Evolutionary conservation across 2,888 invertebrate genomes (phyloP).

Genomic region (Syrphus vitripennis): DNA sequence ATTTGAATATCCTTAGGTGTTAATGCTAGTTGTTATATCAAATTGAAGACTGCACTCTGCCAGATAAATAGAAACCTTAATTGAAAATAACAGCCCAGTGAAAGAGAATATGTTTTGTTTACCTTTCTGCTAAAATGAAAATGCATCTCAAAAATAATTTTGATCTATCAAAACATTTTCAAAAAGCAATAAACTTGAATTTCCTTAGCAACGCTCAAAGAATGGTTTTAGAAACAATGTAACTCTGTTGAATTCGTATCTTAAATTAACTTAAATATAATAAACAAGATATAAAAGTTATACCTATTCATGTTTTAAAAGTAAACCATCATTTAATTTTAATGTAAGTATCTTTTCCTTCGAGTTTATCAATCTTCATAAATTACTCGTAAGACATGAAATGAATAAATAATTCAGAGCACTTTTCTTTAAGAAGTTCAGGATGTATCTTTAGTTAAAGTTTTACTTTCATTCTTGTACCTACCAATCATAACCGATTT

Average conservation of each 20-base stretch:
- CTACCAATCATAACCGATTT: no score
- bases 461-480: background rate
- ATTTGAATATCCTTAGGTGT: conserved; percentile 18
- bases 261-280: background rate
- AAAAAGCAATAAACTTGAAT: background rate
- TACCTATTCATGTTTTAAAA: background rate
- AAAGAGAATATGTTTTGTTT: background rate
- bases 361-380: background rate
- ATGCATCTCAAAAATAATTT: background rate
- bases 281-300: background rate
- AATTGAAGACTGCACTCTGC: conserved; percentile 35
- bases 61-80: conserved; percentile 48
- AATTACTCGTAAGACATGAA: background rate
- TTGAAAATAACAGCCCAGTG: conserved; percentile 45
- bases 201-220: no score
- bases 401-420: background rate
- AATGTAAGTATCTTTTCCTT: background rate
- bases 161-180: background rate
- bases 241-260: no score
- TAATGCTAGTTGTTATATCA: conserved; percentile 1
- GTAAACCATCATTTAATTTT: background rate
- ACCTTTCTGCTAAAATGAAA: background rate
- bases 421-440: background rate
- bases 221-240: no score
- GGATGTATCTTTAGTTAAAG: background rate